phyloP scores from a whole-genome alignment of 1,140 invertebrate genomes.

The Spodoptera litura region DNA sequence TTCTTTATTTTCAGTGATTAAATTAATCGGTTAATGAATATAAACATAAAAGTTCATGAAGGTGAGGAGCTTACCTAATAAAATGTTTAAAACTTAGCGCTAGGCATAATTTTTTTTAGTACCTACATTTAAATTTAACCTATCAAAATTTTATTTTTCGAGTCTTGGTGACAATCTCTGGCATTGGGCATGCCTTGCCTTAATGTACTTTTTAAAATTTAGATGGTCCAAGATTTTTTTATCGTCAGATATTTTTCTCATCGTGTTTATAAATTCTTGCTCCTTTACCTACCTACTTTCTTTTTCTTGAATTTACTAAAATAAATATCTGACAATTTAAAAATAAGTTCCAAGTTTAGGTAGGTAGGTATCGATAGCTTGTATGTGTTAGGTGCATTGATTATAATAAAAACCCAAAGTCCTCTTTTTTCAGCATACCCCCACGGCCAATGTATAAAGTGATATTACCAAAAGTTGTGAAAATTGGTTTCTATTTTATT shows the following conservation, averaged over 20 bases:
- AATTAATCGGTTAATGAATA: conserved; percentile 18
- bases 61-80: conserved; percentile 52
- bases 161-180: conserved; percentile 8
- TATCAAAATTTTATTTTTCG: neutral
- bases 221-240: neutral
- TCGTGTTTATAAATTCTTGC: too few species aligned
- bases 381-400: too few species aligned
- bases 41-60: conserved; percentile 32
- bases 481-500: conserved; percentile 74
- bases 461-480: conserved; percentile 68
- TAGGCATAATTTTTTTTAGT: neutral
- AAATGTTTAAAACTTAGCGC: conserved; percentile 20
- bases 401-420: conserved; percentile 15
- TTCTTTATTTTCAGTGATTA: conserved; percentile 66
- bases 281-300: too few species aligned
- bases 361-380: too few species aligned
- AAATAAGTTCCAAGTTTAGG: too few species aligned
- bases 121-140: neutral
- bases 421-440: conserved; percentile 70
- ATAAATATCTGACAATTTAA: too few species aligned
- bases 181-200: conserved; percentile 17
- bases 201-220: conserved; percentile 22
- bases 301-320: too few species aligned
- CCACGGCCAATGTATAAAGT: conserved; percentile 60
- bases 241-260: neutral